A percentile compares a stretch with the other conserved stretches of the same genome.
Evolutionary conservation across 2,888 invertebrate species (phyloP).

Genomic region (Neocrepidodera transversa): DNA sequence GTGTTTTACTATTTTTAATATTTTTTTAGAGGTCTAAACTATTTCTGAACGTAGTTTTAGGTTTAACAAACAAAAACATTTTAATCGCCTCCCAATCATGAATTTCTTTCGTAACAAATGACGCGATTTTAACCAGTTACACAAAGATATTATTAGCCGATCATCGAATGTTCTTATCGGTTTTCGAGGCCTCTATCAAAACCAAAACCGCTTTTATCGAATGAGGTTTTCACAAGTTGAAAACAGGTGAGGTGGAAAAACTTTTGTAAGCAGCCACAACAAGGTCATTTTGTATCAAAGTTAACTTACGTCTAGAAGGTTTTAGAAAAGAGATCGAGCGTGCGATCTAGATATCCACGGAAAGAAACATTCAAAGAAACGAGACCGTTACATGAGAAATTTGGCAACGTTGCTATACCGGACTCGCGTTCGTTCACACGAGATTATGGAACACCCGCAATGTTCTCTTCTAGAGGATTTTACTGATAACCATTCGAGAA

Average conservation of each 20-base stretch:
- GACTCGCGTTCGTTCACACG: constrained; percentile 59
- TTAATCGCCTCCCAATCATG: not conserved
- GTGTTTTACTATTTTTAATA: too few relatives aligned
- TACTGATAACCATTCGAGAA: constrained; percentile 23
- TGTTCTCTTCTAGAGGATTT: constrained; percentile 38
- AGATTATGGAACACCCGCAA: constrained; percentile 55
- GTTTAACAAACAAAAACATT: constrained; percentile 9
- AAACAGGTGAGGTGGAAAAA: constrained; percentile 5
- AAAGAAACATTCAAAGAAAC: constrained; percentile 52
- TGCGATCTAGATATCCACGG: constrained; percentile 55
- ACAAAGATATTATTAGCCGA: constrained; percentile 30
- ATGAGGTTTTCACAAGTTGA: not conserved
- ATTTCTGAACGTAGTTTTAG: too few relatives aligned
- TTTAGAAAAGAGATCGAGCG: constrained; percentile 50
- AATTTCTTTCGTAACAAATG: constrained; percentile 22
- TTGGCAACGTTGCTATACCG: constrained; percentile 54
- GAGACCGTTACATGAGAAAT: constrained; percentile 55
- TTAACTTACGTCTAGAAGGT: constrained; percentile 46
- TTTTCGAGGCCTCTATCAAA: not conserved
- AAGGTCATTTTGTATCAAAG: constrained; percentile 53
- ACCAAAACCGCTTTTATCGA: constrained; percentile 1
- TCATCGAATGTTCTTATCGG: constrained; percentile 19
- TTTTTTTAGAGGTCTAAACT: too few relatives aligned
- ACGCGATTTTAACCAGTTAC: constrained; percentile 27
- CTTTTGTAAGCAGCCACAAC: constrained; percentile 22